These are phyloP conservation scores for Choloepus hoffmanni DNA, from an alignment of 2,113 vertebrate genomes.

Conservation along the genomic window DNA sequence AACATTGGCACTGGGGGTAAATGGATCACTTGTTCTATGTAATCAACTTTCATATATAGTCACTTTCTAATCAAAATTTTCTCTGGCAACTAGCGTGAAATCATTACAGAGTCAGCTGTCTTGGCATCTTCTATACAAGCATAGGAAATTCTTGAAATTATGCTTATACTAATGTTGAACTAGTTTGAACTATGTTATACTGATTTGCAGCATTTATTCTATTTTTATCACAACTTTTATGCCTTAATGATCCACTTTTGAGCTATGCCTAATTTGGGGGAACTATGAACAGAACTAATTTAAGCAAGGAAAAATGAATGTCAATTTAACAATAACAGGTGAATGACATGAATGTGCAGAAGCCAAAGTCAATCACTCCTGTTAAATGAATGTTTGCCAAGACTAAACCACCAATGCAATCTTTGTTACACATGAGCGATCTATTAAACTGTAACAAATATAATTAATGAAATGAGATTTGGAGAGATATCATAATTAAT, in stretches of 20 bases:
- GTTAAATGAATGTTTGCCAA: not conserved
- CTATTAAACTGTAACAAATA: slow-evolving; percentile 18
- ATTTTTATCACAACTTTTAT: slow-evolving; percentile 29
- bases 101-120: not conserved
- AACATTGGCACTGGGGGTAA: not conserved
- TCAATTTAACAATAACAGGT: slow-evolving; percentile 23
- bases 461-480: not conserved
- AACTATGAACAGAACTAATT: slow-evolving; percentile 46
- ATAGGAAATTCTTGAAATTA: slow-evolving; percentile 24
- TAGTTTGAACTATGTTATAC: not conserved
- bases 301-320: slow-evolving; percentile 39
- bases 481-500: not conserved
- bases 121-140: not conserved
- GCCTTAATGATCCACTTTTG: slow-evolving; percentile 27
- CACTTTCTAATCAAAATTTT: not conserved
- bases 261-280: not conserved
- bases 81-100: not conserved
- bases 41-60: not conserved
- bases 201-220: not conserved
- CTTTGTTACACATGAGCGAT: not conserved
- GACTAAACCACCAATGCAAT: not conserved
- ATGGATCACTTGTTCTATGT: not conserved
- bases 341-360: slow-evolving; percentile 18
- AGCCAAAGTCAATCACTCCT: not conserved
- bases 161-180: slow-evolving; percentile 11